Evolutionary conservation across 2,888 invertebrate species (phyloP).

Genomic region (Agriopis marginaria): DNA sequence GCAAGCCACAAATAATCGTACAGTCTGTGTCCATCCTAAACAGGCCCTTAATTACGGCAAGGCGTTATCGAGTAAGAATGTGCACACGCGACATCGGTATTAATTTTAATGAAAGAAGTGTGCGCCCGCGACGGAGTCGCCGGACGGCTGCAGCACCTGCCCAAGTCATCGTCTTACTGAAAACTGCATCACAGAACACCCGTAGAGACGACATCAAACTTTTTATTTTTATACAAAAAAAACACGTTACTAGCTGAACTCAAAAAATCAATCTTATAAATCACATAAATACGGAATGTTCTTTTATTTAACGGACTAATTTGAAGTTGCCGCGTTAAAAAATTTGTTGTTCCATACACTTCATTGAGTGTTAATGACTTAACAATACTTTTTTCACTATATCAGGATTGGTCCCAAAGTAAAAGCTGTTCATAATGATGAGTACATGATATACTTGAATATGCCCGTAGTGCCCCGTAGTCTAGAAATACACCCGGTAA

Average conservation of each 20-base stretch:
- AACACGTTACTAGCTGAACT: background rate
- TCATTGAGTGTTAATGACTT: too few relatives aligned
- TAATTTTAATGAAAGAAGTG: slow-evolving; percentile 87
- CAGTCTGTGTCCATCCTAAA: slow-evolving; percentile 68
- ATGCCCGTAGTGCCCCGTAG: too few relatives aligned
- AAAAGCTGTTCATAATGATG: too few relatives aligned
- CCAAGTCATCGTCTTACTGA: slow-evolving; percentile 73
- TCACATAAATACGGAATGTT: too few relatives aligned
- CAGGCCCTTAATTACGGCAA: slow-evolving; percentile 82
- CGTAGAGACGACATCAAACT: slow-evolving; percentile 20
- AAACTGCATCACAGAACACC: slow-evolving; percentile 59
- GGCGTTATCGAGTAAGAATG: slow-evolving; percentile 86
- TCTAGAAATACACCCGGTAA: too few relatives aligned
- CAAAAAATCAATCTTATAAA: background rate
- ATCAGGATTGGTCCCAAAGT: too few relatives aligned
- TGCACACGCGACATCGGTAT: slow-evolving; percentile 86
- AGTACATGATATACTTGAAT: too few relatives aligned
- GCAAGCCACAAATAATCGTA: slow-evolving; percentile 11
- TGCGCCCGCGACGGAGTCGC: slow-evolving; percentile 68
- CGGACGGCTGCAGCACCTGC: slow-evolving; percentile 74
- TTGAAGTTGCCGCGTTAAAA: too few relatives aligned
- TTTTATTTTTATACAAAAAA: background rate
- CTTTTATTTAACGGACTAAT: too few relatives aligned
- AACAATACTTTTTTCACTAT: too few relatives aligned
- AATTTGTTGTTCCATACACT: too few relatives aligned